Evolutionary conservation across 1,140 invertebrate genomes (phyloP).

Genomic region (Drosophila aff.): DNA sequence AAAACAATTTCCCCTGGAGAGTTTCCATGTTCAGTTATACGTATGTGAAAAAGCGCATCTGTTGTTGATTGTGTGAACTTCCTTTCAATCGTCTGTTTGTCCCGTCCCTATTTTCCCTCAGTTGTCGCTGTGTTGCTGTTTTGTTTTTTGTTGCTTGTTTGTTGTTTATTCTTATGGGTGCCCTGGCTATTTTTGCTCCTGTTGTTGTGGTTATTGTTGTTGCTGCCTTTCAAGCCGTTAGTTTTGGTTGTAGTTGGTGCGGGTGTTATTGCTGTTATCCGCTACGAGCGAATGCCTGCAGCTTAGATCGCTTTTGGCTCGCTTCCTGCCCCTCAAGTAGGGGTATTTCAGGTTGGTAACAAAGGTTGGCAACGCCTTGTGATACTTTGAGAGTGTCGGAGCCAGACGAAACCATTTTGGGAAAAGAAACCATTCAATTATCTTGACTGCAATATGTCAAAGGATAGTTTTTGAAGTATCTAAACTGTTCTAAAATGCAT

Average conservation of each 20-base stretch:
- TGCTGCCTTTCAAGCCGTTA: conserved; percentile 5
- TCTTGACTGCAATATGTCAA: no score
- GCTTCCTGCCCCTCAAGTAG: conserved; percentile 8
- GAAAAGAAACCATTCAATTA: no score
- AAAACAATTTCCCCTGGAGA: conserved; percentile 82
- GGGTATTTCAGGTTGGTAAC: conserved; percentile 16
- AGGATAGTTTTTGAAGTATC: no score
- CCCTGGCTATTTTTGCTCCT: conserved; percentile 36
- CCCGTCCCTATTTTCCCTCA: conserved; percentile 21
- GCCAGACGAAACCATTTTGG: no score
- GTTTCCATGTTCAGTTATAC: conserved; percentile 81
- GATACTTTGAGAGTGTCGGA: neutral
- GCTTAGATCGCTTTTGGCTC: conserved; percentile 34
- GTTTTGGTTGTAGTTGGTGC: conserved; percentile 26
- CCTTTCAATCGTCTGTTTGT: conserved; percentile 82
- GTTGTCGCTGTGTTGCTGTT: conserved; percentile 9
- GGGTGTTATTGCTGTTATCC: conserved; percentile 80
- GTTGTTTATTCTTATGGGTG: conserved; percentile 42
- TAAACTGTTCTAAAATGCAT: no score
- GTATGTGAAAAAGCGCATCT: conserved; percentile 82
- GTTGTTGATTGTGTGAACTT: conserved; percentile 82
- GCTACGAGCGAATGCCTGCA: conserved; percentile 57
- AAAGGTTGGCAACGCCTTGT: neutral
- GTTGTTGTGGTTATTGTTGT: conserved; percentile 17
- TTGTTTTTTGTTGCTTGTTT: conserved; percentile 55